phyloP scores from a whole-genome alignment of 1,140 invertebrate species.

The Drosophila littoralis region DNA sequence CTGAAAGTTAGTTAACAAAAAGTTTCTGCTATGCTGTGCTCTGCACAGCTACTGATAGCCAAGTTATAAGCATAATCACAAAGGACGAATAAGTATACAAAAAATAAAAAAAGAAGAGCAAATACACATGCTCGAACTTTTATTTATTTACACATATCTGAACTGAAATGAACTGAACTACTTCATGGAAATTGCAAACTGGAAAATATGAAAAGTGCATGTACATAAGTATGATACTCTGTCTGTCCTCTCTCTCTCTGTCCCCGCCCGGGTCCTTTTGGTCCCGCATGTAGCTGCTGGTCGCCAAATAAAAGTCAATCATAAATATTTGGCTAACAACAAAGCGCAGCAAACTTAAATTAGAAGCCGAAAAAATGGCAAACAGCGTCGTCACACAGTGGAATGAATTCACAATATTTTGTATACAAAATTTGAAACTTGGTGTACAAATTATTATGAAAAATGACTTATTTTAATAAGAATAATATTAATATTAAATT shows the following conservation, averaged over 20 bases:
- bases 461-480: too few species aligned
- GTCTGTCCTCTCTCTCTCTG: neutral
- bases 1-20: conserved; percentile 63
- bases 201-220: conserved; percentile 62
- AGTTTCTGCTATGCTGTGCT: conserved; percentile 27
- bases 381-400: conserved; percentile 12
- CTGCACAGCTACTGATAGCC: conserved; percentile 15
- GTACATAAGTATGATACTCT: conserved; percentile 21
- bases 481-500: too few species aligned
- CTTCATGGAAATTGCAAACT: conserved; percentile 59
- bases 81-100: neutral
- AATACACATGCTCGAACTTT: conserved; percentile 8
- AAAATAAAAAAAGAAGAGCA: neutral
- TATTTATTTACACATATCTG: conserved; percentile 9
- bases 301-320: conserved; percentile 72
- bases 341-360: conserved; percentile 75
- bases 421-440: neutral
- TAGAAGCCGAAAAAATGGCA: conserved; percentile 37
- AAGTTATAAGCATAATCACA: conserved; percentile 65
- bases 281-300: conserved; percentile 17
- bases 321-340: conserved; percentile 76
- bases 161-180: conserved; percentile 56
- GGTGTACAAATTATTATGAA: too few species aligned
- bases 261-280: neutral
- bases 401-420: neutral